phyloP scores from a whole-genome alignment of 1,140 invertebrate genomes.

The Drosophila repleta region DNA sequence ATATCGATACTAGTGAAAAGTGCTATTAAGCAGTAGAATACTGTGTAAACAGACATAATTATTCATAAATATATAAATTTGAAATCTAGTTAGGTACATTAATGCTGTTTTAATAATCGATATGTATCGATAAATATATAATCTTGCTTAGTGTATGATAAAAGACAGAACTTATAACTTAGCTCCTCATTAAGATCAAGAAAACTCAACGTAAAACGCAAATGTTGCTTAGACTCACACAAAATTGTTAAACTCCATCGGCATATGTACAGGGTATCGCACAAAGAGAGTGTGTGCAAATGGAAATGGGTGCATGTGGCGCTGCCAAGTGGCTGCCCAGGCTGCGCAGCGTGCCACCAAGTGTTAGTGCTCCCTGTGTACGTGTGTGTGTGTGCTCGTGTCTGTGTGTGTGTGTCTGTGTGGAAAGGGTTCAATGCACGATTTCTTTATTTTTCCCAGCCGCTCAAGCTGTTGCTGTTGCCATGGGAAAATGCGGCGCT shows the following conservation, averaged over 20 bases:
- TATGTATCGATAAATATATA: not conserved
- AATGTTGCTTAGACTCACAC: not conserved
- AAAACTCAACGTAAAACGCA: too few species aligned
- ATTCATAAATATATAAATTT: too few species aligned
- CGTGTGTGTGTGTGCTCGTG: conserved; percentile 10
- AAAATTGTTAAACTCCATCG: not conserved
- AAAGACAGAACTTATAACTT: too few species aligned
- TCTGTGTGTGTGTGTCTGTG: conserved; percentile 22
- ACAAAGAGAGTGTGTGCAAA: conserved; percentile 33
- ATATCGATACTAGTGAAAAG: not conserved
- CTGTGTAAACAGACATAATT: too few species aligned
- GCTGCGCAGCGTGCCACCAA: conserved; percentile 22
- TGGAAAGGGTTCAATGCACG: conserved; percentile 76
- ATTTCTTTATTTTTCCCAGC: conserved; percentile 56
- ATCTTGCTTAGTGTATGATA: too few species aligned
- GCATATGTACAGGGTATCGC: not conserved
- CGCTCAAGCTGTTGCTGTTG: conserved; percentile 26
- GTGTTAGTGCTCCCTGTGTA: conserved; percentile 14
- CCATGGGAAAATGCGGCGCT: conserved; percentile 61
- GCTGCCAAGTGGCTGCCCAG: conserved; percentile 42
- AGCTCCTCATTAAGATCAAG: too few species aligned
- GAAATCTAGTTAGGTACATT: too few species aligned
- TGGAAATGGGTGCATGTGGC: conserved; percentile 59
- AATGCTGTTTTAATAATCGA: not conserved
- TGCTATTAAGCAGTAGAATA: not conserved